phyloP scores from a whole-genome alignment of 2,888 invertebrate species.

The Raillietiella orientalis region DNA sequence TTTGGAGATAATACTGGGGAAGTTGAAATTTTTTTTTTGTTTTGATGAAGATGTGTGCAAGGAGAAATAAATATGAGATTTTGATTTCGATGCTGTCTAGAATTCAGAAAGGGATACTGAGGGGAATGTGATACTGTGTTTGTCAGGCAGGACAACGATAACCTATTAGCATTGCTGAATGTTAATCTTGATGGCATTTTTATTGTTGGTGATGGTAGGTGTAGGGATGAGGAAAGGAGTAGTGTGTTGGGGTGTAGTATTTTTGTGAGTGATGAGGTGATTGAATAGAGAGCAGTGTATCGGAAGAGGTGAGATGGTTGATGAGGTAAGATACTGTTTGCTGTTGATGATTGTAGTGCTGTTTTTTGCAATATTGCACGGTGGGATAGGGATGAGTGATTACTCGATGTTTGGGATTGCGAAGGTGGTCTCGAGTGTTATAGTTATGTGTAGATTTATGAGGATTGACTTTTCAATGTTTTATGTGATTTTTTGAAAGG shows the following conservation, averaged over 20 bases:
- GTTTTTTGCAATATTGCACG: too few species aligned
- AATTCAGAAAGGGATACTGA: too few species aligned
- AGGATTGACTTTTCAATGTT: conserved; percentile 24
- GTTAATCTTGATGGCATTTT: conserved; percentile 21
- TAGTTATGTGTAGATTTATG: conserved; percentile 22
- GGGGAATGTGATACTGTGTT: conserved; percentile 23
- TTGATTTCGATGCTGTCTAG: conserved; percentile 7
- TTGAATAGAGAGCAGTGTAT: too few species aligned
- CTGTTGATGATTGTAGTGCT: too few species aligned
- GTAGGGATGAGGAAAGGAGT: background rate
- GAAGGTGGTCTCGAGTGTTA: conserved; percentile 18
- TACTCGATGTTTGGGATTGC: too few species aligned
- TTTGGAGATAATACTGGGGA: too few species aligned
- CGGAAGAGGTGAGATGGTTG: too few species aligned
- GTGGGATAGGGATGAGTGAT: too few species aligned
- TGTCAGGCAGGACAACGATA: conserved; percentile 28
- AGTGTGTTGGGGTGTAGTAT: conserved; percentile 4
- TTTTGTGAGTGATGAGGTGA: conserved; percentile 3
- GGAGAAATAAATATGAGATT: too few species aligned
- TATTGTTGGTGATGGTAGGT: conserved; percentile 15
- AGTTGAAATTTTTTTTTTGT: too few species aligned
- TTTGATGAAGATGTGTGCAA: too few species aligned
- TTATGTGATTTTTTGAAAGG: conserved; percentile 34
- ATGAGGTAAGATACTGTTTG: too few species aligned
- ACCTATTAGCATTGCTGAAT: conserved; percentile 21